Conservation (phyloP, 2,113 vertebrate genomes). For the Gambusia holbrooki region DNA sequence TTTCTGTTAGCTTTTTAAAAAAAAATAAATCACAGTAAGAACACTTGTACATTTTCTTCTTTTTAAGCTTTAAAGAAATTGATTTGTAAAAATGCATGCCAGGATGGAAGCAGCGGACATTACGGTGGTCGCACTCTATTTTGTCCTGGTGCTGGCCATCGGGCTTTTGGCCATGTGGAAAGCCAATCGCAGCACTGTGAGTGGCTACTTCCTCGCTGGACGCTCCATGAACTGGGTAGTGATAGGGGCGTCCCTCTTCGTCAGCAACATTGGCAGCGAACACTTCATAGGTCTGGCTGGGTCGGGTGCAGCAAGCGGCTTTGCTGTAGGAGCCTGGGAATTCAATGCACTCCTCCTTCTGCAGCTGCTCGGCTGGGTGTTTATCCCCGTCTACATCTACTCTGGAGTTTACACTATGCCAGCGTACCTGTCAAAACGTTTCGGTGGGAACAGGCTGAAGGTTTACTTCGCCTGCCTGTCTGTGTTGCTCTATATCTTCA, state of each 20-base stretch:
- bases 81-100: conserved; percentile 82
- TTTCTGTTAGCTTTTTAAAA: conserved; percentile 12
- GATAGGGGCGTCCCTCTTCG: conserved; percentile 95
- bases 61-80: conserved; percentile 7
- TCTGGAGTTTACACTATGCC: conserved; percentile 98
- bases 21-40: not conserved
- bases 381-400: conserved; percentile 96
- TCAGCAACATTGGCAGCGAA: conserved; percentile 99
- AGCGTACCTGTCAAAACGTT: conserved; percentile 95
- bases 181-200: conserved; percentile 94
- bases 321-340: conserved; percentile 98
- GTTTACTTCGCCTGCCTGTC: conserved; percentile 94
- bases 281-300: conserved; percentile 99
- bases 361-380: conserved; percentile 98
- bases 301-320: conserved; percentile 97
- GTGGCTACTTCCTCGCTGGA: conserved; percentile 97
- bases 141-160: conserved; percentile 92
- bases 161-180: conserved; percentile 98
- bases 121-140: conserved; percentile 94
- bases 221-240: conserved; percentile 97
- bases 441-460: conserved; percentile 93
- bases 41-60: conserved; percentile 6
- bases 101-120: conserved; percentile 93
- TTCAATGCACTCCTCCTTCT: conserved; percentile 97
- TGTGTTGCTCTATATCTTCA: conserved; percentile 95